These are phyloP conservation scores for Terebella lapidaria DNA, from an alignment of 2,888 invertebrate species.

Conservation along the genomic window DNA sequence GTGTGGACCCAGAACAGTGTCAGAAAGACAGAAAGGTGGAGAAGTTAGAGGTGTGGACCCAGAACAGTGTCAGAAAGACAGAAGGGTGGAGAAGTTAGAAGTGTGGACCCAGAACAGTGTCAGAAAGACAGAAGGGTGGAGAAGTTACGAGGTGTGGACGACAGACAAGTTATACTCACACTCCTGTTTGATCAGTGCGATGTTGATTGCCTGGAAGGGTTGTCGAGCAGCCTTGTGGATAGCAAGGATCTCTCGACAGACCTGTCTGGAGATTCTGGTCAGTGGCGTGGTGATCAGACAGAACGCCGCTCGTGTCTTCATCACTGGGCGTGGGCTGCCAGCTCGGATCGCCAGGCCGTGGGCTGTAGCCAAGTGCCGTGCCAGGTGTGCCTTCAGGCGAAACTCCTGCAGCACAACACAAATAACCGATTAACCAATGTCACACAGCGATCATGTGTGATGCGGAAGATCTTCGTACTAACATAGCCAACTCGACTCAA, in stretches of 20 bases:
- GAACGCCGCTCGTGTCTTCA: slow-evolving; percentile 96
- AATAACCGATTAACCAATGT: too few relatives aligned
- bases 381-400: slow-evolving; percentile 88
- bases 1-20: too few relatives aligned
- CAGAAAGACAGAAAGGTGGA: too few relatives aligned
- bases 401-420: slow-evolving; percentile 63
- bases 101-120: too few relatives aligned
- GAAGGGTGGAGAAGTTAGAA: too few relatives aligned
- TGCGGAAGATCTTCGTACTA: too few relatives aligned
- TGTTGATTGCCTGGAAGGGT: slow-evolving; percentile 65
- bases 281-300: slow-evolving; percentile 86
- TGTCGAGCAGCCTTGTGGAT: slow-evolving; percentile 83
- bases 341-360: slow-evolving; percentile 73
- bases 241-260: slow-evolving; percentile 73
- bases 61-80: too few relatives aligned
- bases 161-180: slow-evolving; percentile 59
- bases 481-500: too few relatives aligned
- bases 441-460: too few relatives aligned
- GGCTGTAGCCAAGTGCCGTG: slow-evolving; percentile 87
- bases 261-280: slow-evolving; percentile 80
- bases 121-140: too few relatives aligned
- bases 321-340: slow-evolving; percentile 82
- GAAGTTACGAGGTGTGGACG: background rate
- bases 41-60: too few relatives aligned
- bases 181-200: slow-evolving; percentile 76